Base-by-base conservation (phyloP, 2,888 invertebrate species). In the Orchesellides sinensis region DNA sequence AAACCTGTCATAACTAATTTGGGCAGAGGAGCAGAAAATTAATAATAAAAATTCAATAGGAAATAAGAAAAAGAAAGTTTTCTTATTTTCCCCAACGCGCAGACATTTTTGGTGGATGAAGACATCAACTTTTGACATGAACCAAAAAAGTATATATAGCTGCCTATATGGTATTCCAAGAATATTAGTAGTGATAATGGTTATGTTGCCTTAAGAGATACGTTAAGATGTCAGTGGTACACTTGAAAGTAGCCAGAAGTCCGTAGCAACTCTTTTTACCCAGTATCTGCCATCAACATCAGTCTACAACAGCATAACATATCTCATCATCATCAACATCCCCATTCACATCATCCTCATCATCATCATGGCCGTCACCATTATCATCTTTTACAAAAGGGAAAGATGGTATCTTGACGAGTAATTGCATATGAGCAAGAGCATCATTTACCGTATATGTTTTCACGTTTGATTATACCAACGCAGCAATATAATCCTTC, bases 1-100 rank as follows among this genome's bases (percentile, higher is more conserved):
- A 54, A 73, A 49, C 47, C 61, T 73, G 73, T 73, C 73, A 61
- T 21, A 61, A 61, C 17, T 49, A 61, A 73, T 73, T 73, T 73
- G 73, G 14, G n/a, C 27, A 73, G 61, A 73, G 73, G 12, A 32
- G 61, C 23, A 61, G 63, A 73, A 73, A 73, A 73, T 73, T 73
- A 73, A 73, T 73, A 73, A 63, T 61, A 73, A 73, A 61, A 72
- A 59, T 72, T 69, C 59, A 59, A 17, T 6, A 47, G 17, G 2
- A 59, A 23, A 27, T 5, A 2, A 59, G 59, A 21, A 12, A 23
- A 56, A 35, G 29, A 70, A 56, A 70, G 6, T 23, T 35, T 27
- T 56, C 56, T 72, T 59, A 19, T 72, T 72, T 59, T n/a, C 32
- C 54, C n/a, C 19, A 27, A 40, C 40, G 40, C n/a, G 2, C 10